phyloP scores from a whole-genome alignment of 1,140 invertebrate species.

The Bombus consobrinus region DNA sequence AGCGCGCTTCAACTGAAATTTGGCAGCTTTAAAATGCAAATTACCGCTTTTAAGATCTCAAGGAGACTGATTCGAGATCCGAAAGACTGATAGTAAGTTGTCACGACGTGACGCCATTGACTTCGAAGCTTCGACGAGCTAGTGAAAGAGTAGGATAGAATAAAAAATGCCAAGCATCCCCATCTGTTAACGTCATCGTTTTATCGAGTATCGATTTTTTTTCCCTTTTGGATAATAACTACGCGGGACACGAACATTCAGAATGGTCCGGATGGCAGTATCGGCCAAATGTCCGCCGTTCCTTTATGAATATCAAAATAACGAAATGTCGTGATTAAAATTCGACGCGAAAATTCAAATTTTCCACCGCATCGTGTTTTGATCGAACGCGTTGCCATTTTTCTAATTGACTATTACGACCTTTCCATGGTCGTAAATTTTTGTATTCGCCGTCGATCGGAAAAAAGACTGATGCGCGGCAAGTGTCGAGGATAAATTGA shows the following conservation, averaged over 20 bases:
- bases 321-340: conserved; percentile 13
- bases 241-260: not conserved
- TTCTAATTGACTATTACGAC: not conserved
- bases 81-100: not conserved
- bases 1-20: not conserved
- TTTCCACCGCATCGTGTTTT: too few species aligned
- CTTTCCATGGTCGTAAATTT: not conserved
- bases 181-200: conserved; percentile 25
- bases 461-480: not conserved
- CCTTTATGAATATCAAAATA: conserved; percentile 33
- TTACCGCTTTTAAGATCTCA: not conserved
- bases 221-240: not conserved
- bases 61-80: not conserved
- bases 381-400: not conserved
- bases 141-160: not conserved
- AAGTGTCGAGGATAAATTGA: not conserved
- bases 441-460: not conserved
- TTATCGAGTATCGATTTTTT: conserved; percentile 2
- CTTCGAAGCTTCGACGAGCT: not conserved
- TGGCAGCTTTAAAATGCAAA: conserved; percentile 16
- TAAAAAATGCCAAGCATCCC: not conserved
- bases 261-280: not conserved
- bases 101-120: not conserved
- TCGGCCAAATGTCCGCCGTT: too few species aligned
- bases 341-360: conserved; percentile 1